Evolutionary conservation across 2,888 invertebrate genomes (phyloP), one percentile per base, ranked within the genome.

Genomic region (Punctoribates punctum): DNA sequence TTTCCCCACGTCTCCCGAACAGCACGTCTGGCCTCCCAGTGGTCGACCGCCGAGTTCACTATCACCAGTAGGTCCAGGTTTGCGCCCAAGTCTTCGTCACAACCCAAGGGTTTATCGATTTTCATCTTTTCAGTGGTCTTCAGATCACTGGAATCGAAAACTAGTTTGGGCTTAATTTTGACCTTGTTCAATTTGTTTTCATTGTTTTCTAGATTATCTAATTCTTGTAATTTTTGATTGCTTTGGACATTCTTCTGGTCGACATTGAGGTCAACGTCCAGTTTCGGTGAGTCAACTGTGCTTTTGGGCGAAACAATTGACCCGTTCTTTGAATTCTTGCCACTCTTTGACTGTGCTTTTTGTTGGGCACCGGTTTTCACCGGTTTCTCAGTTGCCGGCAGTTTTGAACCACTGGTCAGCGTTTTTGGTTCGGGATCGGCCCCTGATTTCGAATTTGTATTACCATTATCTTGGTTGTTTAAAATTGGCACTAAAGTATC

Each of bases 1-100:
- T 79, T 79, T 17, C 81, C 91, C 91, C 91, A 92, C 0, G 90
- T 90, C 77, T 89, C 87, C 78, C 92, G 84, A 73, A 91, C 90
- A 0, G 90, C 89, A 57, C 83, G 81, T 67, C 93, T 86, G 57
- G 88, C 87, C 46, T 88, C 88, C 79, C 89, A 87, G 83, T 93
- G 90, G 0, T 84, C 83, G 0, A 91, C 88, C 0, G 90, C 88
- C 0, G 93, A 91, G 81, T 90, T 90, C 0, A 93, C 90, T 27
- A 92, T 87, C 78, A 93, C 88, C 8, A 93, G 84, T 27, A 92
- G 83, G 81, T 78, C 75, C 9, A 79, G 25, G 57, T 46, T 62
- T 13, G 74, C 57, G 13, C 79, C 79, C 34, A 77, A 57, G 17
- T 79, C 76, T 20, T 65, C 75, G 38, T 42, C 76, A 76, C 80